These are phyloP conservation scores for Tetraodon nigroviridis DNA, from an alignment of 2,113 vertebrate genomes.

Conservation along the genomic window DNA sequence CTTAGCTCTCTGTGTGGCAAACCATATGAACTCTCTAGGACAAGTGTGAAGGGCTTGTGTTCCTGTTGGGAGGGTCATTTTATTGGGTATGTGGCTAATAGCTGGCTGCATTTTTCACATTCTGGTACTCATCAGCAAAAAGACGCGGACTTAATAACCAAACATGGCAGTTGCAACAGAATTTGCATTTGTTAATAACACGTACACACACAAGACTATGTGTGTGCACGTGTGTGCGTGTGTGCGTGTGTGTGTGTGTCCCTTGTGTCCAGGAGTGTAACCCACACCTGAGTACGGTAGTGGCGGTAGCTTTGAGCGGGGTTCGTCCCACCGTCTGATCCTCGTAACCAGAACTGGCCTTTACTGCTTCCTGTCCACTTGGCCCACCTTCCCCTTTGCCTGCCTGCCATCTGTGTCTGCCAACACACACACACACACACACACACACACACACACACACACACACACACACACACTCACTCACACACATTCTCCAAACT, in stretches of 20 bases:
- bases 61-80: constrained; percentile 38
- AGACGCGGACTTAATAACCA: constrained; percentile 60
- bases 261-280: constrained; percentile 58
- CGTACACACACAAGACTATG: constrained; percentile 10
- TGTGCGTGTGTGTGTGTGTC: constrained; percentile 20
- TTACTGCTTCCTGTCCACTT: constrained; percentile 62
- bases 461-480: constrained; percentile 26
- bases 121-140: constrained; percentile 62
- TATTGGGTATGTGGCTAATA: constrained; percentile 71
- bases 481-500: constrained; percentile 1
- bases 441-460: constrained; percentile 6
- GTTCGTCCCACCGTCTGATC: constrained; percentile 54
- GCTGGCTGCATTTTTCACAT: constrained; percentile 58
- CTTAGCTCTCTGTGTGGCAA: constrained; percentile 35
- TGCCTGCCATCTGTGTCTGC: constrained; percentile 66
- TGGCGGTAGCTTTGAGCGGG: constrained; percentile 56
- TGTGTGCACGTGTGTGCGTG: constrained; percentile 27
- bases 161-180: constrained; percentile 66
- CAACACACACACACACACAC: constrained; percentile 36
- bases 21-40: constrained; percentile 50
- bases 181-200: constrained; percentile 18
- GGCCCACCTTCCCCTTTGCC: constrained; percentile 46
- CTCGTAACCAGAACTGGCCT: constrained; percentile 68
- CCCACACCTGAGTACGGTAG: constrained; percentile 56
- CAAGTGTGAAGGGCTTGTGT: constrained; percentile 19